Evolutionary conservation across 2,113 vertebrate species (phyloP).

Genomic region (Anas platyrhynchos): DNA sequence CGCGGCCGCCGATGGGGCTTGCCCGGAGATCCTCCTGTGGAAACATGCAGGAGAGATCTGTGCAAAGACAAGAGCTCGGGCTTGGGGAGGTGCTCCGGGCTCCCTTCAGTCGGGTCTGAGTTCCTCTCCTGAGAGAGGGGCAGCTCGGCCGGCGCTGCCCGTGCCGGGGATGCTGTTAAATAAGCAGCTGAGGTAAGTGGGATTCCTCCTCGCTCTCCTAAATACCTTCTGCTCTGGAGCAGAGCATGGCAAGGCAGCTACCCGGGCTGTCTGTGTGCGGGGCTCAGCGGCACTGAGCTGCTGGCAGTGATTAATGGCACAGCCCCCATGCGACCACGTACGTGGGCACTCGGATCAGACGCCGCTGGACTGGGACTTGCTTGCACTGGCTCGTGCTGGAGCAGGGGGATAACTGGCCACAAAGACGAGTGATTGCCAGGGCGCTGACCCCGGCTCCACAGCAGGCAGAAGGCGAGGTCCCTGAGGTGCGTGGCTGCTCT

Average conservation of each 20-base stretch:
- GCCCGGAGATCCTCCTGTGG: slow-evolving; percentile 38
- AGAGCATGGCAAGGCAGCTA: neutral
- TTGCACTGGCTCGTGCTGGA: slow-evolving; percentile 18
- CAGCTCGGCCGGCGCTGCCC: neutral
- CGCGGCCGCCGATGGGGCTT: neutral
- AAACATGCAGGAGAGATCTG: neutral
- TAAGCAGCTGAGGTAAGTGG: slow-evolving; percentile 9
- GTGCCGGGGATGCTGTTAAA: slow-evolving; percentile 10
- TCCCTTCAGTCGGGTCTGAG: neutral
- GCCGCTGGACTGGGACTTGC: slow-evolving; percentile 10
- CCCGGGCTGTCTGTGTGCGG: neutral
- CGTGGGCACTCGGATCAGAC: slow-evolving; percentile 53
- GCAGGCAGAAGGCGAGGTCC: neutral
- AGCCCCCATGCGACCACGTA: slow-evolving; percentile 45
- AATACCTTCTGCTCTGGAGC: neutral
- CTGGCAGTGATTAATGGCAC: slow-evolving; percentile 45
- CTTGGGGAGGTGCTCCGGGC: neutral
- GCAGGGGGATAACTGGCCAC: fast-evolving
- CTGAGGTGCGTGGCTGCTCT: fast-evolving
- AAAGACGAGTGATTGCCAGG: neutral
- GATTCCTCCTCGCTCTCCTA: neutral
- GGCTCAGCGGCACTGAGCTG: neutral
- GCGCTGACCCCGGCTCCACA: neutral
- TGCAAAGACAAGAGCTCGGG: neutral
- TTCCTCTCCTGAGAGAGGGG: neutral